These are phyloP conservation scores for Andrena haemorrhoa DNA, from an alignment of 2,888 invertebrate species.

Conservation along the genomic window DNA sequence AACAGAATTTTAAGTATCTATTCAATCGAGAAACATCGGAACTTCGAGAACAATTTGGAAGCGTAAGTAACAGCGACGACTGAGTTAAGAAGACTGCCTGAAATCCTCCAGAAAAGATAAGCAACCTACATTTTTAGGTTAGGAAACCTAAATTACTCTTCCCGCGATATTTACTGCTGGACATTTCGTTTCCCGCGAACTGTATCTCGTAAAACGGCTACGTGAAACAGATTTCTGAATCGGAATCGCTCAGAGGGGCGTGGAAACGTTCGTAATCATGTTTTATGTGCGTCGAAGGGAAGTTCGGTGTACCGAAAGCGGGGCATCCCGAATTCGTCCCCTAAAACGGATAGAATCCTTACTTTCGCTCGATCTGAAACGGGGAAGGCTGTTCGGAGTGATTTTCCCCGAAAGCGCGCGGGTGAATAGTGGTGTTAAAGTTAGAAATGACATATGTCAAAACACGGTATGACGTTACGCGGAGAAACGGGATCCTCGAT, in stretches of 20 bases:
- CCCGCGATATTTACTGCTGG: background rate
- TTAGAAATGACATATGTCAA: constrained; percentile 49
- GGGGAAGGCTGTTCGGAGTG: too few species aligned
- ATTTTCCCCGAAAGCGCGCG: background rate
- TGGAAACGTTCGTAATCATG: background rate
- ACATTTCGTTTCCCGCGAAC: background rate
- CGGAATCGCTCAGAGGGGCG: background rate
- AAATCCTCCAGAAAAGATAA: too few species aligned
- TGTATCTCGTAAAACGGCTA: background rate
- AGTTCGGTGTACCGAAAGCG: background rate
- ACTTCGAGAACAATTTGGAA: too few species aligned
- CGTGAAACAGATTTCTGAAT: background rate
- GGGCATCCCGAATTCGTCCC: background rate
- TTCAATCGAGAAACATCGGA: too few species aligned
- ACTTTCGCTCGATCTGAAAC: background rate
- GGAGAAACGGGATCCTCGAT: background rate
- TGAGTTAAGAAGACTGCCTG: too few species aligned
- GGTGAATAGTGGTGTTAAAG: background rate
- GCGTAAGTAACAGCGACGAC: too few species aligned
- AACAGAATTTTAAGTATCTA: too few species aligned
- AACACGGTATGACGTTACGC: constrained; percentile 42
- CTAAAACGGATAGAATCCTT: background rate
- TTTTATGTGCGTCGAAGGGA: background rate
- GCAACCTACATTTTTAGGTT: constrained; percentile 20
- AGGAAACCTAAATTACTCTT: constrained; percentile 11